Evolutionary conservation across 2,113 vertebrate species (phyloP), one percentile per base, ranked within the genome.

Genomic region (Cercocebus atys): DNA sequence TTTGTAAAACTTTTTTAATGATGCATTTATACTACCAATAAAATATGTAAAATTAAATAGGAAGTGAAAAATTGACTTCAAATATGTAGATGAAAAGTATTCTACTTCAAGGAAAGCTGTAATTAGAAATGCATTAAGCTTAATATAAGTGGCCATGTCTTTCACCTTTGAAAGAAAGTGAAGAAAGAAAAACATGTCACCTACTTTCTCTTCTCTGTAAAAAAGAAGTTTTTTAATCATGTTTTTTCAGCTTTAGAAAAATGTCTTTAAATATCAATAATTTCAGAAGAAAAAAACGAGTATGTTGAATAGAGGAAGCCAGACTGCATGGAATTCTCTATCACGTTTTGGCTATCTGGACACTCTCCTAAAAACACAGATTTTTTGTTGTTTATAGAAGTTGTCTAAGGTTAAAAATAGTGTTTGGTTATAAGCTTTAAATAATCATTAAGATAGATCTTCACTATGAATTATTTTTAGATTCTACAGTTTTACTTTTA

Each of bases 401-500:
- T 75, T 88, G 3, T 64, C 61, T 72, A 59, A 45, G 47, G 3
- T 70, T 85, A 81, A 88, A 97, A 87, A 50, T 88, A 80, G 12
- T 92, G 72, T 61, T 96, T 66, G 38, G 22, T n/a, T 85, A 8
- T 75, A 13, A 75, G 22, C 22, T 88, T 80, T 88, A 90, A 92
- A 50, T 92, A 32, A 57, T 96, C 25, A 89, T 84, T 94, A 81
- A 93, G 16, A 64, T 78, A 72, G 40, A 85, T 85, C 43, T 66
- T 89, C 4, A 85, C 13, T 93, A 85, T 5, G 32, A 89, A 57
- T 45, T 10, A 50, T 17, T 93, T 79, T 89, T 70, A 61, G 12
- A 94, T 79, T 83, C 40, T 50, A 96, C 14, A 96, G 30, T 87
- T 92, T 92, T 83, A 89, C n/a, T 88, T 96, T 78, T 61, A 30